Evolutionary conservation across 2,888 invertebrate species (phyloP), one percentile per base, ranked within the genome.

Genomic region (Syrphus vitripennis): DNA sequence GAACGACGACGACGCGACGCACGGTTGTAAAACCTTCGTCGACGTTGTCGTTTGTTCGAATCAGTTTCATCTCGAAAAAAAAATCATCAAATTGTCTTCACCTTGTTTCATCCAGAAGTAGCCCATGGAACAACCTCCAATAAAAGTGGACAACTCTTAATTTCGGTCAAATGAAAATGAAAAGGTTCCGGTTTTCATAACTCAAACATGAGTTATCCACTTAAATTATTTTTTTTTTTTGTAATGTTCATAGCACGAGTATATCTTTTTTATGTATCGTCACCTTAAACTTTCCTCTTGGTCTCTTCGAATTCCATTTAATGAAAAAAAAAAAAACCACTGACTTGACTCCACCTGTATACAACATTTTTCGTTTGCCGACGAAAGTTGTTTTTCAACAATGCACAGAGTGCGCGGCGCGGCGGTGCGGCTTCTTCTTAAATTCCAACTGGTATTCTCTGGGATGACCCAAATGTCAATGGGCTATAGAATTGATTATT

Each of bases 91-190:
- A 67, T 67, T 67, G n/a, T 50, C 14, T 50, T 67, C 50, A 50
- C 50, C 67, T 67, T 67, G 67, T 67, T 57, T 50, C 14, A 31
- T 10, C n/a, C 48, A 34, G 67, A 67, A 50, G 45, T 67, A 50
- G 50, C 50, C 34, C 50, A 50, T 67, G 50, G 50, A 34, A 50
- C 67, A 67, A 67, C 67, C 67, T 67, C 67, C 67, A 34, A 67
- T 34, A 21, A 67, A 45, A 57, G 65, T 75, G 79, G 63, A 57
- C 37, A 76, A 84, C 84, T 84, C 55, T 84, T 84, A 55, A 69
- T 84, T 84, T 84, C 84, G 61, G 80, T 48, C 65, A 48, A 71
- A 69, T 67, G 84, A 84, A 84, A 84, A 76, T 76, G 84, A 84
- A 84, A 84, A 84, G 53, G 76, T 80, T 80, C 84, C 84, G 84